Base-by-base conservation (phyloP, 2,888 invertebrate genomes). In the Tricholauxania praeusta region DNA sequence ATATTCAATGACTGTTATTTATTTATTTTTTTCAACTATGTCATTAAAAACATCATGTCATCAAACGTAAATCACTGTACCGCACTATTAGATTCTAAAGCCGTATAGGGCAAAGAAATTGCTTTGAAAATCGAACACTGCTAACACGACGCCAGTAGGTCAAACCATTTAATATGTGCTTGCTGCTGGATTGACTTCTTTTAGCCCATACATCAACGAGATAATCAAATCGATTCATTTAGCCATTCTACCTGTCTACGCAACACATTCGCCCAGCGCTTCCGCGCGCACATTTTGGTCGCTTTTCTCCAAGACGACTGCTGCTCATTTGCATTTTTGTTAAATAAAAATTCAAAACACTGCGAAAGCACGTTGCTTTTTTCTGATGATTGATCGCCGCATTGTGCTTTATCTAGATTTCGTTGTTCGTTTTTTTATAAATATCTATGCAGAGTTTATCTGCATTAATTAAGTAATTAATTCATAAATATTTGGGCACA, bases 391-490 rank as follows among this genome's bases (percentile, higher is more conserved):
- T 68, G 57, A 68, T 68, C 47, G 48, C 14, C 22, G 68, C 48
- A 2, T 57, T 67, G 48, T 39, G 67, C 47, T 68, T 68, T 19
- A 22, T 17, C 39, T 47, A 22, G 22, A 17, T 59, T 59, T 53
- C 10, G 39, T 28, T 39, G 39, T 39, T 3, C 8, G 15, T 47
- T 47, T 3, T 48, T 47, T 63, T 32, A n/a, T 32, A 52, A 22
- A 39, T 53, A 17, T 53, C 32, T 15, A 49, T 48, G 14, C 28
- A 15, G 14, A 62, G 60, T 51, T 69, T 19, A 48, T 15, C 53
- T 53, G 62, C 63, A 62, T 63, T 70, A 63, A 70, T 70, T 70
- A 69, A 69, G 48, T 15, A 59, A 66, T 55, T 51, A 55, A 69
- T 69, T 69, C 68, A 22, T 52, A 63, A 19, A 51, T 47, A 8